A percentile compares a stretch with the other conserved stretches of the same genome.
phyloP scores from a whole-genome alignment of 2,888 invertebrate species.

The Thereva unica region DNA sequence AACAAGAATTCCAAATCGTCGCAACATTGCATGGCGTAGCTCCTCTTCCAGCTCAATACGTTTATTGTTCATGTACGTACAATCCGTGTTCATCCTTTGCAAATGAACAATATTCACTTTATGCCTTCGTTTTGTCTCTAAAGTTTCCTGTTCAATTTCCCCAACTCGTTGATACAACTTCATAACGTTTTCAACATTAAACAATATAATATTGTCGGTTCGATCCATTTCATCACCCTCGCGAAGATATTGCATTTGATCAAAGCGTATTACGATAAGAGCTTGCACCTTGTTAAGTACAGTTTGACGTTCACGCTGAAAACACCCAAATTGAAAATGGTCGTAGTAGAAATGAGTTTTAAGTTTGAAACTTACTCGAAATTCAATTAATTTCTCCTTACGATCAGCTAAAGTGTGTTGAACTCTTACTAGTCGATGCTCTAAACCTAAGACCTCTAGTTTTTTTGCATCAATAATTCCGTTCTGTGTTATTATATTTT shows the following conservation, averaged over 20 bases:
- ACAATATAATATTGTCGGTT: slow-evolving; percentile 63
- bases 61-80: slow-evolving; percentile 67
- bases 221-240: slow-evolving; percentile 60
- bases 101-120: slow-evolving; percentile 71
- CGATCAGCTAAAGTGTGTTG: slow-evolving; percentile 62
- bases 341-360: neutral
- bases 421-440: slow-evolving; percentile 63
- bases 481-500: slow-evolving; percentile 63
- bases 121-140: slow-evolving; percentile 65
- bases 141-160: slow-evolving; percentile 68
- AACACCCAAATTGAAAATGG: slow-evolving; percentile 7
- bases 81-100: slow-evolving; percentile 71
- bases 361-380: slow-evolving; percentile 61
- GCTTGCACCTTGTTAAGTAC: slow-evolving; percentile 77
- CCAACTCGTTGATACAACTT: slow-evolving; percentile 66
- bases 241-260: slow-evolving; percentile 67
- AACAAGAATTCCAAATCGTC: slow-evolving; percentile 63
- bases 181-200: slow-evolving; percentile 65
- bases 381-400: slow-evolving; percentile 65
- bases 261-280: slow-evolving; percentile 69
- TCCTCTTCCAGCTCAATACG: slow-evolving; percentile 63
- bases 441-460: slow-evolving; percentile 65
- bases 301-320: slow-evolving; percentile 66
- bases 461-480: slow-evolving; percentile 63
- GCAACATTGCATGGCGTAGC: slow-evolving; percentile 60